These are phyloP conservation scores for Lysandra coridon DNA, from an alignment of 2,888 invertebrate species.

Conservation along the genomic window DNA sequence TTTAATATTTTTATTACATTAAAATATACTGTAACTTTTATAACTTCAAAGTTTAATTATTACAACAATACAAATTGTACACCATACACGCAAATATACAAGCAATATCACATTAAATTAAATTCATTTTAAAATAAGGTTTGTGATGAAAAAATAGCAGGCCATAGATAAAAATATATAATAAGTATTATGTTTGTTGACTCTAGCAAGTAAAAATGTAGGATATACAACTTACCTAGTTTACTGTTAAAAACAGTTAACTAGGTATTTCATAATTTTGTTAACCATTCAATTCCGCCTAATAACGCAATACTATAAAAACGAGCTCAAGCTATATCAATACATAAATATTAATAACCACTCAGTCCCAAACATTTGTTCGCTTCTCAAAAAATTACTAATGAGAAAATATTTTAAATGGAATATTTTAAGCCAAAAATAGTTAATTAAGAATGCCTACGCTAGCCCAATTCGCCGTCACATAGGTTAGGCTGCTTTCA, in stretches of 20 bases:
- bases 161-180: neutral
- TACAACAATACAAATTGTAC: conserved; percentile 21
- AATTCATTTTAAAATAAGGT: neutral
- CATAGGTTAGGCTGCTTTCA: too few relatives aligned
- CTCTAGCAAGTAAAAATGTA: neutral
- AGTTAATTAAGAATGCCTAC: neutral
- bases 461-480: too few relatives aligned
- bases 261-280: too few relatives aligned
- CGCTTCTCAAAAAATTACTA: too few relatives aligned
- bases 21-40: conserved; percentile 24
- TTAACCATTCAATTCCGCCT: neutral
- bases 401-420: neutral
- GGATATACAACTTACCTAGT: too few relatives aligned
- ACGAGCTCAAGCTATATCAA: neutral
- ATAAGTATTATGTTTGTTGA: neutral
- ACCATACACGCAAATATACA: neutral
- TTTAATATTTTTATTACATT: conserved; percentile 27
- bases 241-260: too few relatives aligned
- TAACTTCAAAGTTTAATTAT: neutral
- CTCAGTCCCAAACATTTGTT: neutral
- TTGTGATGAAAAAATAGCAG: conserved; percentile 1
- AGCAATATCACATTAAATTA: conserved; percentile 19
- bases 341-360: neutral
- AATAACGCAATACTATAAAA: neutral
- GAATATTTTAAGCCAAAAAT: neutral